Conservation (phyloP, 2,113 vertebrate species). For the Sciurus niger region DNA sequence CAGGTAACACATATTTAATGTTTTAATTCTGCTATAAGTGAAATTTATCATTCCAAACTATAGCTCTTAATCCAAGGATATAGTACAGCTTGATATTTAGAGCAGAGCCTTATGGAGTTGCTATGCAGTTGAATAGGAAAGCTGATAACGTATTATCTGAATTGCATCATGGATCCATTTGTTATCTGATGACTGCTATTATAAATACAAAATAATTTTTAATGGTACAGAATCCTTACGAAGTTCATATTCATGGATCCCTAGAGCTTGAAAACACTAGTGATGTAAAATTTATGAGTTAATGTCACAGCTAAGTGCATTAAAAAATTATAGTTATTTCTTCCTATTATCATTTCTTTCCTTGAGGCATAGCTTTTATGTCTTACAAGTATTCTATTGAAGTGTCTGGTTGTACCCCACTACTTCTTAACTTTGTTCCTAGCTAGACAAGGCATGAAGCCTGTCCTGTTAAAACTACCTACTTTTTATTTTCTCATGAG, state of each 20-base stretch:
- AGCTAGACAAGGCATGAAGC: background rate
- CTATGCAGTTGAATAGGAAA: constrained; percentile 8
- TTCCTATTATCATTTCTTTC: background rate
- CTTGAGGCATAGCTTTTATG: background rate
- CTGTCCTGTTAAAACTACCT: background rate
- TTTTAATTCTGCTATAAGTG: constrained; percentile 47
- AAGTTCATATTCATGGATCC: background rate
- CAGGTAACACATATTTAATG: constrained; percentile 89
- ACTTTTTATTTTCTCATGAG: background rate
- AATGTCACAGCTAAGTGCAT: background rate
- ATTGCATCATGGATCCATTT: background rate
- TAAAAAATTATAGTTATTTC: background rate
- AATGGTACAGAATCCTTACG: background rate
- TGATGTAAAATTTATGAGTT: constrained; percentile 17
- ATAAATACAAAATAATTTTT: background rate
- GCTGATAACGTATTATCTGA: background rate
- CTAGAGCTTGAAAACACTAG: background rate
- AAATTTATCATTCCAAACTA: constrained; percentile 1
- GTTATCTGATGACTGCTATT: background rate
- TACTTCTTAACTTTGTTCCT: constrained; percentile 1
- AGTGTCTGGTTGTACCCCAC: background rate
- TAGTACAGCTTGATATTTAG: background rate
- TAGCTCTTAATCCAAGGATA: background rate
- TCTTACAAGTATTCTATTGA: background rate
- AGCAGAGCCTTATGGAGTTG: background rate